Evolutionary conservation across 2,797 vertebrate genomes (phyloP), one percentile per base, ranked within the genome.

Genomic region (Setipinna tenuifilis): DNA sequence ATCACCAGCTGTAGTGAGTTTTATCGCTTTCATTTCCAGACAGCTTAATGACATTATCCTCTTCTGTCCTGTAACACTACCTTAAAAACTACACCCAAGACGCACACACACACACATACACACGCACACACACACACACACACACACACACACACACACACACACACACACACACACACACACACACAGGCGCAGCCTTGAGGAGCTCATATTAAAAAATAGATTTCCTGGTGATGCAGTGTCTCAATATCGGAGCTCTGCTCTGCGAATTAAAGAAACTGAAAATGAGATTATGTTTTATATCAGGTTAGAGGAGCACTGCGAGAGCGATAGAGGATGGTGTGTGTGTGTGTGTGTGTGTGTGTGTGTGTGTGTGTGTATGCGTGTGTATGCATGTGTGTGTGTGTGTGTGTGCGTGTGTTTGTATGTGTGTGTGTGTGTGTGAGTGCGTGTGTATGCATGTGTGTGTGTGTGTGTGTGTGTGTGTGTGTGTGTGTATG

Each of bases 1-100:
- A 99, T 91, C 98, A 99, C 93, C 98, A 99, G 89, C 95, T 99
- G 88, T 99, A 99, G 98, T 99, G 97, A 99, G 98, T 95, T 86
- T 81, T 31, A 92, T 86, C 87, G 88, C 90, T 89, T 86, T 90
- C 17, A 78, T 78, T 19, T 44, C 71, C 31, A 78, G 16, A 7
- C 21, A 0, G 7, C 54, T 89, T 89, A 87, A 90, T 11, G n/a
- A 28, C 21, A 59, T 28, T 57, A 83, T 78, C 35, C 19, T 1
- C 57, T 41, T 1, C n/a, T 44, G 2, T 68, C 81, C 17, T 9
- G 35, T 17, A 85, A 23, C 25, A 6, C 35, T 44, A 78, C 71
- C 71, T 44, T 19, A 44, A 44, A n/a, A 78, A 7, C 35, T 21
- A 19, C 16, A 78, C 6, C 6, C 65, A 71, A 41, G 3, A 54